Evolutionary conservation across 1,140 invertebrate genomes (phyloP), one percentile per base, ranked within the genome.

Genomic region (Acromyrmex heyeri): DNA sequence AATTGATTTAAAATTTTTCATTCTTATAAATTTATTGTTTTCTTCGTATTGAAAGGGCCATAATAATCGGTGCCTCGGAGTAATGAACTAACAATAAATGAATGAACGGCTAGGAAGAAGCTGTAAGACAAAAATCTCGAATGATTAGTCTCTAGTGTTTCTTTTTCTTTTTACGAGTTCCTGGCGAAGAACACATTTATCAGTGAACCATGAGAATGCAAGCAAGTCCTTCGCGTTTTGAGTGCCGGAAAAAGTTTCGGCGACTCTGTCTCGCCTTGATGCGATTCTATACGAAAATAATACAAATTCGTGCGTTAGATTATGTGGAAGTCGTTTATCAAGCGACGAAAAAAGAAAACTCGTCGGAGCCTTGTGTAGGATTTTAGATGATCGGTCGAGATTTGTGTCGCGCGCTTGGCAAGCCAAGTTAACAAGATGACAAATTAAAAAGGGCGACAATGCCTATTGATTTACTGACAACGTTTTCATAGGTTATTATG

Each of bases 231-330:
- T 85, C 79, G 81, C 44, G 75, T 55, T 48, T 61, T 6, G 69
- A 82, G 30, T 18, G 48, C 48, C 75, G 70, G 77, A 72, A 59
- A 57, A 16, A 81, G 64, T 38, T 70, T 34, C 38, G 59, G 62
- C 44, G 55, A 79, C 65, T 81, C 87, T 69, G 76, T 87, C 88
- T 93, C 90, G 91, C 90, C 90, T 88, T 86, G 78, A 89, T 70
- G 86, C 87, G 76, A 90, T 93, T 90, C 90, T 82, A 88, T 89
- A 78, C 59, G 77, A 88, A 86, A 78, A 85, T 67, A 91, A 90
- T 83, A 87, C 82, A 93, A 93, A 91, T 92, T 94, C 87, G 91
- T 90, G 88, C 90, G 92, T 93, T 94, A 94, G 91, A 94, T 92
- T 90, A 92, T 90, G 91, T 92, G 88, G 86, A 92, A 93, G 82